Evolutionary conservation across 1,140 invertebrate species (phyloP).

Genomic region (Prorops nasuta): DNA sequence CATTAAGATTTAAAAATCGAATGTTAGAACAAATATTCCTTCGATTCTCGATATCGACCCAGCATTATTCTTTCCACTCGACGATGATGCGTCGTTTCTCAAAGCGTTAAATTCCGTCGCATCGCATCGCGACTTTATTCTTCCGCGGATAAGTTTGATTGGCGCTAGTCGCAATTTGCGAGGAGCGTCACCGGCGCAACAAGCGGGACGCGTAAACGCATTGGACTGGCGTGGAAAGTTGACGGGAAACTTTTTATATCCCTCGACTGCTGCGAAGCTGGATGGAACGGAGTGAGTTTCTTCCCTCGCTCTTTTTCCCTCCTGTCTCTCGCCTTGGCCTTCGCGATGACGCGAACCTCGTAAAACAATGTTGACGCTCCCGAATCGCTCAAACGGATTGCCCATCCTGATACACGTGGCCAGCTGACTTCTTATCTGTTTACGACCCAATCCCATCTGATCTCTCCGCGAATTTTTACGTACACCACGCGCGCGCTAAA

Average conservation of each 20-base stretch:
- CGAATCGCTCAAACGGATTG: constrained; percentile 2
- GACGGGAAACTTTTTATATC: constrained; percentile 19
- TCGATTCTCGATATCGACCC: no score
- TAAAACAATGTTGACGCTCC: constrained; percentile 21
- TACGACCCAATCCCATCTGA: no score
- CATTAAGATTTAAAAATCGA: no score
- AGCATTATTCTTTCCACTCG: no score
- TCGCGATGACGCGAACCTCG: constrained; percentile 1
- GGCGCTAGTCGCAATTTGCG: constrained; percentile 20
- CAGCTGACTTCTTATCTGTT: no score
- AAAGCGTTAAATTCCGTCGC: no score
- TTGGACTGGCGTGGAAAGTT: neutral
- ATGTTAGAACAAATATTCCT: no score
- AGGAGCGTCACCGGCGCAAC: constrained; percentile 4
- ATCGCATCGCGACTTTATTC: no score
- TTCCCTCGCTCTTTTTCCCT: neutral
- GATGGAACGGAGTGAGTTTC: constrained; percentile 16
- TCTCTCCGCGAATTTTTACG: no score
- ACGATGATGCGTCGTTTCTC: no score
- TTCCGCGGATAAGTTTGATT: constrained; percentile 21
- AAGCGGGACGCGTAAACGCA: constrained; percentile 11
- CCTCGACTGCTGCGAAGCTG: neutral
- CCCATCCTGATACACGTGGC: no score
- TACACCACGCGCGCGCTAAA: no score
- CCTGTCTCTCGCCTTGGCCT: constrained; percentile 1